A percentile compares a stretch with the other conserved stretches of the same genome.
Evolutionary conservation across 2,888 invertebrate genomes (phyloP).

Genomic region (Leuctra nigra): DNA sequence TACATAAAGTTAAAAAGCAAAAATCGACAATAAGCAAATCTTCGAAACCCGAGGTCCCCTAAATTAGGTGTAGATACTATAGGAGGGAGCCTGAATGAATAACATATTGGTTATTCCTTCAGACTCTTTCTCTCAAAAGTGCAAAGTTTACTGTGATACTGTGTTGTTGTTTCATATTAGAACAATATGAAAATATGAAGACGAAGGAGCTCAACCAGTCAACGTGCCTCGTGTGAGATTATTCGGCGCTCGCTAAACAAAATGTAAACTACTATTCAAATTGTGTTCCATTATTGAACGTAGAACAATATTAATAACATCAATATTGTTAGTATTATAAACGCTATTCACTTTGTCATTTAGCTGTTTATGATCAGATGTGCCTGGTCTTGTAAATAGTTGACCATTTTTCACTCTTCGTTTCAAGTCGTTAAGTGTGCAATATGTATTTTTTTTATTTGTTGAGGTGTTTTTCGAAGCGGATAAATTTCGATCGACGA

Average conservation of each 20-base stretch:
- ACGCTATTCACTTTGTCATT: neutral
- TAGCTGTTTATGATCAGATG: conserved; percentile 7
- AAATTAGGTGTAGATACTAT: neutral
- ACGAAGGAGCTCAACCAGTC: conserved; percentile 5
- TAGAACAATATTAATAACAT: neutral
- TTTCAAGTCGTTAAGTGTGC: neutral
- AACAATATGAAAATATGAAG: neutral
- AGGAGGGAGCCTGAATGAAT: neutral
- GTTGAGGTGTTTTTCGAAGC: too few species aligned
- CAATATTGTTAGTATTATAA: neutral
- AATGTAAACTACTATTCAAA: too few species aligned
- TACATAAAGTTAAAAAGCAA: too few species aligned
- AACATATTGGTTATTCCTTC: neutral
- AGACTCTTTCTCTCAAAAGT: neutral
- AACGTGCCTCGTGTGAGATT: neutral
- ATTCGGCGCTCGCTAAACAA: neutral
- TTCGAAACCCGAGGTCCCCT: neutral
- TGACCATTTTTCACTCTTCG: neutral
- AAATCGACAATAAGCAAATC: neutral
- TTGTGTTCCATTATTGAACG: neutral
- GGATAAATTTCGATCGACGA: neutral
- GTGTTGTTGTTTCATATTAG: conserved; percentile 19
- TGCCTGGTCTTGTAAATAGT: neutral
- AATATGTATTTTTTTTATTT: neutral
- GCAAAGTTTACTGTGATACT: conserved; percentile 24